These are phyloP conservation scores for Simalia tracyae DNA, from an alignment of 2,797 vertebrate species.

Conservation along the genomic window DNA sequence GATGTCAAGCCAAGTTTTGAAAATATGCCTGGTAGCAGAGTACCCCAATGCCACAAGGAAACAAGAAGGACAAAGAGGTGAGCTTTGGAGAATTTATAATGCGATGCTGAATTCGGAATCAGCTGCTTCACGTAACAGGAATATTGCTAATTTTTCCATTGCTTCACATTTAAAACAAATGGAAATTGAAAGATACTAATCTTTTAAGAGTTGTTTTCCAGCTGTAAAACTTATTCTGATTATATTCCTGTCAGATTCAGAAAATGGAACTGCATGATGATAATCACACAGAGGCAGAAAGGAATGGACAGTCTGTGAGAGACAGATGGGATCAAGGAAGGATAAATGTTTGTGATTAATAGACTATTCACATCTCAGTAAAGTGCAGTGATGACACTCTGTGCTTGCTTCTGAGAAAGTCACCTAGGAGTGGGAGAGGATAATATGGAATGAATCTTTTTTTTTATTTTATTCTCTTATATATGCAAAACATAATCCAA, in stretches of 20 bases:
- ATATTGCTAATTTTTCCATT: not conserved
- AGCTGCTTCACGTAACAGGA: slow-evolving; percentile 9
- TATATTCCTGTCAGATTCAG: not conserved
- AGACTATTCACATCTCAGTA: not conserved
- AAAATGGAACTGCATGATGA: not conserved
- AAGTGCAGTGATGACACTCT: not conserved
- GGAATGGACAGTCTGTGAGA: not conserved
- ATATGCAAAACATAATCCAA: not conserved
- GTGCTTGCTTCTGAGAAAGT: not conserved
- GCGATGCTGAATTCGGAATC: slow-evolving; percentile 18
- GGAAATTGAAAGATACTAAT: not conserved
- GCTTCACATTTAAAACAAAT: slow-evolving; percentile 10
- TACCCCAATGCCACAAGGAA: slow-evolving; percentile 26
- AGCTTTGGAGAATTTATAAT: slow-evolving; percentile 22
- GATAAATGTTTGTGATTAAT: not conserved
- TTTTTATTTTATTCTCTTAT: not conserved
- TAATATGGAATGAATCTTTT: not conserved
- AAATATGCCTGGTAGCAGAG: slow-evolving; percentile 26
- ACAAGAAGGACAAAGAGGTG: slow-evolving; percentile 16
- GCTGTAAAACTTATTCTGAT: not conserved
- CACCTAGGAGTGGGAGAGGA: too few species aligned
- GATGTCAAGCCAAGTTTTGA: not conserved
- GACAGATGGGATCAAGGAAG: not conserved
- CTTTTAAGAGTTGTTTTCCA: not conserved
- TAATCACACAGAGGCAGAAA: not conserved